Evolutionary conservation across 2,797 vertebrate species (phyloP), one percentile per base, ranked within the genome.

Genomic region (Sebastes ruberrimus): DNA sequence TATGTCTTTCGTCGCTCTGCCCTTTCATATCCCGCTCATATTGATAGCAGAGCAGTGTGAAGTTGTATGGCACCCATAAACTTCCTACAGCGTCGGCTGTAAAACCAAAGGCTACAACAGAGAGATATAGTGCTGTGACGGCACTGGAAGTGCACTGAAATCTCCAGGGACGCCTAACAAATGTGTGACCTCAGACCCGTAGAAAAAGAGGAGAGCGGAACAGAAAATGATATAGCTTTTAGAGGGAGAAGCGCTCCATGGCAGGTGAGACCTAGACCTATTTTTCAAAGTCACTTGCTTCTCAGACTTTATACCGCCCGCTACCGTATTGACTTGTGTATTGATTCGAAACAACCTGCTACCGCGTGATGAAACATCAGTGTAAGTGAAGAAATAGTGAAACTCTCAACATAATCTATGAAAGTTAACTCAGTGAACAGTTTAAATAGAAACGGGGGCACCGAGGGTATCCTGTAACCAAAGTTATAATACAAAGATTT

Each of bases 401-500:
- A 89, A 91, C 63, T 82, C 76, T 78, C 53, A 76, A 60, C 67
- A 77, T 86, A 90, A 90, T 91, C 85, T 85, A 82, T 76, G 84
- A 89, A 88, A 84, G 87, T 91, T 88, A 92, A 92, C 86, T 92
- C 80, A 59, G 66, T 74, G 87, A 88, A 85, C 78, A 92, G 84
- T 88, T 92, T 89, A 90, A 92, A 93, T 90, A 91, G 80, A 90
- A 91, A 92, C 74, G 76, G 64, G 87, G 88, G 83, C 86, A 89
- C 84, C 33, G 75, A 79, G 87, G 91, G 85, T 86, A 90, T 93
- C 86, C 85, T 91, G 90, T 93, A 88, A 91, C 93, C 93, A 94
- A 94, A 94, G 90, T 93, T 88, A 87, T 84, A 90, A 90, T 81
- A 92, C 71, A 90, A 91, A 94, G 88, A 91, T 90, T 90, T 88